phyloP scores from a whole-genome alignment of 2,888 invertebrate species.

The Callyntrura sp. region DNA sequence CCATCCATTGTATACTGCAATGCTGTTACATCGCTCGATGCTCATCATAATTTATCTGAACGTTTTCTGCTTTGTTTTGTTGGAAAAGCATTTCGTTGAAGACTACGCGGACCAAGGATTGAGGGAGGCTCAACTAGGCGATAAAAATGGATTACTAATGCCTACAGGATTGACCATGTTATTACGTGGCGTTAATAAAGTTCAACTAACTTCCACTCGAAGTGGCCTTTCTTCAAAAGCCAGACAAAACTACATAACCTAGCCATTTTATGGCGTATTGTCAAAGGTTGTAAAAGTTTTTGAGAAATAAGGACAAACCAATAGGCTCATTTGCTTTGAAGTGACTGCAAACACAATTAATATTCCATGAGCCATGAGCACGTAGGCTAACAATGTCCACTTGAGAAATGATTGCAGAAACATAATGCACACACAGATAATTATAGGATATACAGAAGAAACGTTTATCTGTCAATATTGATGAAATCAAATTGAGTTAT shows the following conservation, averaged over 20 bases:
- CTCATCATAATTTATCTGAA: too few relatives aligned
- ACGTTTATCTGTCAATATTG: conserved; percentile 63
- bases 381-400: conserved; percentile 33
- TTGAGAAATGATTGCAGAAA: conserved; percentile 23
- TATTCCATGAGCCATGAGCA: background rate
- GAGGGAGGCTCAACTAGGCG: conserved; percentile 16
- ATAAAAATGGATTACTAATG: background rate
- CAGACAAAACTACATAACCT: conserved; percentile 34
- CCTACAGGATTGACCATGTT: background rate
- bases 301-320: background rate
- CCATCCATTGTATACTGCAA: background rate
- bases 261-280: conserved; percentile 59
- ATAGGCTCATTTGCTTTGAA: background rate
- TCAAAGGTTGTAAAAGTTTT: conserved; percentile 65
- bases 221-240: background rate
- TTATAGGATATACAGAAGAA: conserved; percentile 27
- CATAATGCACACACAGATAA: background rate
- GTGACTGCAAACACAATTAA: background rate
- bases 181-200: background rate
- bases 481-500: conserved; percentile 72
- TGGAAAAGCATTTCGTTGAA: background rate
- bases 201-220: background rate
- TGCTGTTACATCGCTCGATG: background rate
- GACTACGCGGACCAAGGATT: background rate
- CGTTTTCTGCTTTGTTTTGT: background rate